phyloP scores from a whole-genome alignment of 1,140 invertebrate species.

The Lutraria rhynchaena region DNA sequence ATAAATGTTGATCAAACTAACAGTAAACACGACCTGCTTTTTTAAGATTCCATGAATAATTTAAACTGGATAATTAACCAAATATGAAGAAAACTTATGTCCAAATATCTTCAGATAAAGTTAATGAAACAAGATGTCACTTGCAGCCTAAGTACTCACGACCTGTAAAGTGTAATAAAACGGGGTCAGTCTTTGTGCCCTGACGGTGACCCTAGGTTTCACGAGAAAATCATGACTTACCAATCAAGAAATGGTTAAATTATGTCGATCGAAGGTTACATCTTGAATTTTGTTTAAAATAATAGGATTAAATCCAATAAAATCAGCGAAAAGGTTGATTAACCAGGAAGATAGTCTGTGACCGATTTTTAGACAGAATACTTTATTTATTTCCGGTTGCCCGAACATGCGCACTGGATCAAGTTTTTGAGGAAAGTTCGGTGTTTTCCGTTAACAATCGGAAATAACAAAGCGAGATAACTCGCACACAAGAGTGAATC shows the following conservation, averaged over 20 bases:
- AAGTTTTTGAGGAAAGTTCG: not conserved
- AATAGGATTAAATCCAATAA: not conserved
- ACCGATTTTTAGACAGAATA: slow-evolving; percentile 4
- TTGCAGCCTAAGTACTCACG: not conserved
- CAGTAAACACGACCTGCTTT: not conserved
- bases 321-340: not conserved
- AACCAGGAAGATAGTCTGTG: slow-evolving; percentile 14
- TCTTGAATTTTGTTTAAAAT: slow-evolving; percentile 9
- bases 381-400: slow-evolving; percentile 37
- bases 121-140: slow-evolving; percentile 20
- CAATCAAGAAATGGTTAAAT: not conserved
- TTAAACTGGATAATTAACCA: not conserved
- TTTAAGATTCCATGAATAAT: not conserved
- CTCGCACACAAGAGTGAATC: no score
- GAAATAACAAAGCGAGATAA: no score
- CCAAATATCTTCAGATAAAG: not conserved
- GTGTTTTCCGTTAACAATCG: no score
- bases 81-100: not conserved
- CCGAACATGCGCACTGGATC: slow-evolving; percentile 16
- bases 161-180: not conserved
- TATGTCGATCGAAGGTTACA: not conserved
- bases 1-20: not conserved
- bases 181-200: slow-evolving; percentile 31
- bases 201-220: not conserved
- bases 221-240: not conserved